Conservation (phyloP, 2,797 vertebrate species). For the Scarus forsteni region DNA sequence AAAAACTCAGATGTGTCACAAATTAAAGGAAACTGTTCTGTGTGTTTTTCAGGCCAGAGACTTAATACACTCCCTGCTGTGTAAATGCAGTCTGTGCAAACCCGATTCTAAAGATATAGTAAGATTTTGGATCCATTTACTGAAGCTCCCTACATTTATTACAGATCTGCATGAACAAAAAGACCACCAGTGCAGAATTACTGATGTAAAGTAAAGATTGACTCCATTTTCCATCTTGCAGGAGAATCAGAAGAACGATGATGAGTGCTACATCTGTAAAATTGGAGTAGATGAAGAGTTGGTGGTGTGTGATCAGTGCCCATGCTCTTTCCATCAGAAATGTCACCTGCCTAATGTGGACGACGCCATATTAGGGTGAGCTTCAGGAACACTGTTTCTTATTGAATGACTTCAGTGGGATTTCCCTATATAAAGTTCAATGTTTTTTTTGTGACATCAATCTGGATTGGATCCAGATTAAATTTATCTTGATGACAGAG, state of each 20-base stretch:
- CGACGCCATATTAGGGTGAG: slow-evolving; percentile 47
- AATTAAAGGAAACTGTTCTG: slow-evolving; percentile 14
- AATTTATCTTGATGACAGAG: too few species aligned
- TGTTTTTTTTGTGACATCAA: too few species aligned
- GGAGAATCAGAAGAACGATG: slow-evolving; percentile 75
- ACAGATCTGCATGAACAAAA: not conserved
- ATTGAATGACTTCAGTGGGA: too few species aligned
- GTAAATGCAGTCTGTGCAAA: slow-evolving; percentile 52
- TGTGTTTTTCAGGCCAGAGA: slow-evolving; percentile 50
- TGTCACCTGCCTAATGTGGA: slow-evolving; percentile 78
- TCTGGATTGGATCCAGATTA: too few species aligned
- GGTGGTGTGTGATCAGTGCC: slow-evolving; percentile 77
- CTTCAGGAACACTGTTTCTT: too few species aligned
- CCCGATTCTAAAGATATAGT: slow-evolving; percentile 37
- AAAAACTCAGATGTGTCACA: too few species aligned
- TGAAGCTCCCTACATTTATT: not conserved
- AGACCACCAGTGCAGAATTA: too few species aligned
- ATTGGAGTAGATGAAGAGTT: slow-evolving; percentile 11
- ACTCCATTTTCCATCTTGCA: slow-evolving; percentile 34
- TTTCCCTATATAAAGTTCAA: too few species aligned
- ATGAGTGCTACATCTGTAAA: slow-evolving; percentile 75
- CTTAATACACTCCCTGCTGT: slow-evolving; percentile 63
- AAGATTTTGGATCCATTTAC: slow-evolving; percentile 14
- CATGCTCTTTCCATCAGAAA: slow-evolving; percentile 76
- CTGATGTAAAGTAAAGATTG: not conserved